Conservation (phyloP, 2,888 invertebrate species). For the Agapostemon virescens region DNA sequence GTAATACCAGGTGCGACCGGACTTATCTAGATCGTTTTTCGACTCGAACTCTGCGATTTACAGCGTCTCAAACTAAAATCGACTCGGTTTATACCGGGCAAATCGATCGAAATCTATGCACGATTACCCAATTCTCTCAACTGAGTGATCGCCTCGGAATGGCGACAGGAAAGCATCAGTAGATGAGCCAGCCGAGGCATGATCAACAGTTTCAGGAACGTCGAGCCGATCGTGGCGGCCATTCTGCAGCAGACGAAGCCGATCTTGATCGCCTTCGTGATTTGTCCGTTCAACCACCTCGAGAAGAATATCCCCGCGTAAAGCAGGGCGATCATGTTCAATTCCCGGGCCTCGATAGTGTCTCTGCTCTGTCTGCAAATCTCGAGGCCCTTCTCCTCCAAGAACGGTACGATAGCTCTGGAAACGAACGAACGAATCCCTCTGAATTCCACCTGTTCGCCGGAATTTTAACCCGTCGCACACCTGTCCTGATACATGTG, state of each 20-base stretch:
- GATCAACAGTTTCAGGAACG: conserved; percentile 72
- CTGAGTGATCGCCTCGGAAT: conserved; percentile 79
- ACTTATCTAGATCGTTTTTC: conserved; percentile 74
- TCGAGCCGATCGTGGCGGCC: conserved; percentile 75
- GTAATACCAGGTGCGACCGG: conserved; percentile 84
- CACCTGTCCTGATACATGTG: conserved; percentile 74
- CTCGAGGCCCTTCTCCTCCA: conserved; percentile 80
- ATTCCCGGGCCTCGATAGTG: conserved; percentile 79
- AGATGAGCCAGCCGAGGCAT: conserved; percentile 79
- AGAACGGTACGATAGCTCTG: conserved; percentile 69
- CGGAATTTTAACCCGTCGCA: too few species aligned
- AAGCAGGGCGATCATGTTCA: conserved; percentile 80
- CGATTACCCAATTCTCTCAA: conserved; percentile 78
- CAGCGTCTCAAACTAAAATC: background rate
- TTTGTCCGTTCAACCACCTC: conserved; percentile 78
- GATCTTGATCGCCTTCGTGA: conserved; percentile 77
- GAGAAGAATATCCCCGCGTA: conserved; percentile 80
- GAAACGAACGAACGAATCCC: too few species aligned
- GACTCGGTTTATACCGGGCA: background rate
- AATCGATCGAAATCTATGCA: too few species aligned
- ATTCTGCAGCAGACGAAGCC: conserved; percentile 79
- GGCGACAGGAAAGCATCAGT: conserved; percentile 76
- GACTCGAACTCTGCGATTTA: conserved; percentile 68
- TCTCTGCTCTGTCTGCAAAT: conserved; percentile 78
- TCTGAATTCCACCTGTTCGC: too few species aligned